These are phyloP conservation scores for Heterodera carotae DNA, from an alignment of 1,140 invertebrate species.

Conservation along the genomic window DNA sequence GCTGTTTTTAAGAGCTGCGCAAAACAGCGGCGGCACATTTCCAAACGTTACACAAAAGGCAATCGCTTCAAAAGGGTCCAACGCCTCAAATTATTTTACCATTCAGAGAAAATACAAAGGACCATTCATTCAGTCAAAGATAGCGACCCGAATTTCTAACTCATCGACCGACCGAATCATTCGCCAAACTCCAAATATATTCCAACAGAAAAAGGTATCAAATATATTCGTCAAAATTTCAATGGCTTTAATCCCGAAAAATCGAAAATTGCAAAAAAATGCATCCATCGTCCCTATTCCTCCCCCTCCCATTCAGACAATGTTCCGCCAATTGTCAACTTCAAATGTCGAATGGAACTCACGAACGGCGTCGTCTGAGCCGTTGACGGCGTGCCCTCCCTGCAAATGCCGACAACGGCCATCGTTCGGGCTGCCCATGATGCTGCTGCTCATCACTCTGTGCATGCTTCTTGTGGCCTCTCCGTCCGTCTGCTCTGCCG, in stretches of 20 bases:
- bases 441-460: neutral
- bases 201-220: neutral
- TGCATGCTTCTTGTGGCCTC: neutral
- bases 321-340: neutral
- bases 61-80: neutral
- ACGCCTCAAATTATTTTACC: neutral
- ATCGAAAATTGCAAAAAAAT: no score
- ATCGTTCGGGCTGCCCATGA: neutral
- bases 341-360: neutral
- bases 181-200: neutral
- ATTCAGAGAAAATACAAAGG: neutral
- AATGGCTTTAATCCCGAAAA: neutral
- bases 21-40: slow-evolving; percentile 4
- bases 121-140: neutral
- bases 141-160: no score
- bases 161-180: neutral
- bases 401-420: neutral
- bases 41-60: slow-evolving; percentile 1
- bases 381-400: neutral
- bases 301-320: neutral
- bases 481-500: neutral
- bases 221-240: neutral
- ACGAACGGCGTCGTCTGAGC: neutral
- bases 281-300: no score
- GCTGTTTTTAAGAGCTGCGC: neutral